These are phyloP conservation scores for Phrynocephalus vlangalii DNA, from an alignment of 2,797 vertebrate genomes.

Conservation along the genomic window DNA sequence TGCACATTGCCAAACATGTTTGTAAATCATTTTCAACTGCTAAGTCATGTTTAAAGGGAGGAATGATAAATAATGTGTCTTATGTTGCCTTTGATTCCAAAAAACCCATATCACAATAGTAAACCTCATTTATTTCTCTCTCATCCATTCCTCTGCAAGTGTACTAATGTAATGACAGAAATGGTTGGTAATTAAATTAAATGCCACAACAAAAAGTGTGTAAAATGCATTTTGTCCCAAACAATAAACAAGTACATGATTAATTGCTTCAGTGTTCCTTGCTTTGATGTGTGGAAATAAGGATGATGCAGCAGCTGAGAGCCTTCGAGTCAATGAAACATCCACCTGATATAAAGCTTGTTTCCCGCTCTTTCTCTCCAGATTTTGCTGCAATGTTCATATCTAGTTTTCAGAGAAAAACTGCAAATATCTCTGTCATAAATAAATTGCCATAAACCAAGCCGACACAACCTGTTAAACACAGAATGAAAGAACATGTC, in stretches of 20 bases:
- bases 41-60: constrained; percentile 33
- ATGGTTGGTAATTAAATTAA: constrained; percentile 73
- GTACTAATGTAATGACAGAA: constrained; percentile 50
- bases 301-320: constrained; percentile 58
- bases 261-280: constrained; percentile 70
- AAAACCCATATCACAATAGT: constrained; percentile 27
- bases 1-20: constrained; percentile 10
- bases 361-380: background rate
- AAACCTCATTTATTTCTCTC: constrained; percentile 24
- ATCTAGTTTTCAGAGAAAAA: constrained; percentile 12
- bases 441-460: constrained; percentile 34
- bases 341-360: constrained; percentile 41
- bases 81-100: constrained; percentile 50
- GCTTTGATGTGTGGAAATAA: constrained; percentile 69
- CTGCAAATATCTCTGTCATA: constrained; percentile 37
- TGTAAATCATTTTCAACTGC: constrained; percentile 17
- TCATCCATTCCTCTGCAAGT: constrained; percentile 23
- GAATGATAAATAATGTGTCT: background rate
- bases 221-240: constrained; percentile 69
- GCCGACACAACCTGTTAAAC: background rate
- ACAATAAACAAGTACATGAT: constrained; percentile 71
- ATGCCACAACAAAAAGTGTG: constrained; percentile 67
- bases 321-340: constrained; percentile 61
- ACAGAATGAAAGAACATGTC: background rate
- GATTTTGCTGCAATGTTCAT: constrained; percentile 46